phyloP scores from a whole-genome alignment of 2,113 vertebrate genomes.

The Phrynosoma platyrhinos region DNA sequence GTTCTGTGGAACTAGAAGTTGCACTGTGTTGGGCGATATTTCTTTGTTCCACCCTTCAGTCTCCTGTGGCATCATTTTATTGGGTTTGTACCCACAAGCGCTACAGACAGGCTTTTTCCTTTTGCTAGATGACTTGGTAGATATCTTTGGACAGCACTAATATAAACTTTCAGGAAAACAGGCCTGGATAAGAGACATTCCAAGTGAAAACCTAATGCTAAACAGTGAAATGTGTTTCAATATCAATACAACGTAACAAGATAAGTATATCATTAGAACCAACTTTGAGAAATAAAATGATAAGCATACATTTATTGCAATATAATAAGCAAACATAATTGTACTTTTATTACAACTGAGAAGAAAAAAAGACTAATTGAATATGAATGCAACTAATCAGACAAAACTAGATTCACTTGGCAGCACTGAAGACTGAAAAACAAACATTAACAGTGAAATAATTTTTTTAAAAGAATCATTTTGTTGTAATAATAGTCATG shows the following conservation, averaged over 20 bases:
- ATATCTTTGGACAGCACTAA: not conserved
- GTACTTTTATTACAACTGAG: not conserved
- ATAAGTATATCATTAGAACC: not conserved
- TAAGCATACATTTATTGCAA: not conserved
- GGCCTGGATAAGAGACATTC: not conserved
- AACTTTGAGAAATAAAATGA: not conserved
- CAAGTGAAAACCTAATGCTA: not conserved
- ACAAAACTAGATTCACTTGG: not conserved
- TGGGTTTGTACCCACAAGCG: not conserved
- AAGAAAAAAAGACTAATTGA: slow-evolving; percentile 5
- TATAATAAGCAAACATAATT: not conserved
- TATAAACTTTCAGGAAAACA: not conserved
- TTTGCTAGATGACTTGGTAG: not conserved
- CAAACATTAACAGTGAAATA: not conserved
- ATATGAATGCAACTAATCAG: slow-evolving; percentile 15
- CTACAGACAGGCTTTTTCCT: not conserved
- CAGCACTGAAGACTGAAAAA: not conserved
- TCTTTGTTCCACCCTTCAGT: too few species aligned
- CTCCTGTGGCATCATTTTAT: not conserved
- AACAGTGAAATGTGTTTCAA: not conserved
- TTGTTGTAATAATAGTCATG: not conserved
- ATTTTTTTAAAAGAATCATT: slow-evolving; percentile 1
- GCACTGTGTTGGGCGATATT: not conserved
- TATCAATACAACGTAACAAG: not conserved
- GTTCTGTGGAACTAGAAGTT: not conserved